These are phyloP conservation scores for Bubo scandiacus DNA, from an alignment of 2,113 vertebrate genomes.

Conservation along the genomic window DNA sequence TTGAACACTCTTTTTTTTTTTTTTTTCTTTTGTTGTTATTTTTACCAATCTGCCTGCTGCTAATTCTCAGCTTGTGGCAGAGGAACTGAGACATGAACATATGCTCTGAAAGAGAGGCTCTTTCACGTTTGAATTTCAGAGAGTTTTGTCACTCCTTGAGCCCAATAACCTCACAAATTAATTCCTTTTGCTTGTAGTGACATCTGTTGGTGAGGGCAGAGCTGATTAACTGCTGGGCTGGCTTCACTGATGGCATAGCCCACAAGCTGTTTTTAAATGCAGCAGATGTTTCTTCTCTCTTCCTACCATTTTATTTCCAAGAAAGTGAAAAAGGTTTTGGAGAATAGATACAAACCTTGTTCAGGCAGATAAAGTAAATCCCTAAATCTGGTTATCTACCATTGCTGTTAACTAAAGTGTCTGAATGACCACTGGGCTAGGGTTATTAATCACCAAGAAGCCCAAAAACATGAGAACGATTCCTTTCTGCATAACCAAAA, in stretches of 20 bases:
- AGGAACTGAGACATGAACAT: slow-evolving; percentile 24
- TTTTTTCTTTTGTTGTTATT: neutral
- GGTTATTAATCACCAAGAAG: neutral
- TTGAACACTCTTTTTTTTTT: neutral
- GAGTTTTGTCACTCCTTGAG: neutral
- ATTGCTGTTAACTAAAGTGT: neutral
- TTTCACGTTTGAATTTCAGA: slow-evolving; percentile 23
- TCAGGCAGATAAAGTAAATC: neutral
- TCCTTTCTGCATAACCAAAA: neutral
- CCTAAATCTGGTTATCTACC: neutral
- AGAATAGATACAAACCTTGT: neutral
- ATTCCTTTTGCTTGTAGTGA: slow-evolving; percentile 54
- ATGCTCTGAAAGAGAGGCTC: neutral
- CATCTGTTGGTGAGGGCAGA: slow-evolving; percentile 49
- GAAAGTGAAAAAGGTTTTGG: neutral
- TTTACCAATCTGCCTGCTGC: slow-evolving; percentile 40
- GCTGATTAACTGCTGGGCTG: neutral
- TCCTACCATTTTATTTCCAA: neutral
- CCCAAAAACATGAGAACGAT: neutral
- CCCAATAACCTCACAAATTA: neutral
- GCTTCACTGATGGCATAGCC: neutral
- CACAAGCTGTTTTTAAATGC: neutral
- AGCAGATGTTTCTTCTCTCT: slow-evolving; percentile 21
- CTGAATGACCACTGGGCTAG: neutral
- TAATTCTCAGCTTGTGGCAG: slow-evolving; percentile 53